Evolutionary conservation across 2,888 invertebrate genomes (phyloP), one percentile per base, ranked within the genome.

Genomic region (Rhyacophila evoluta): DNA sequence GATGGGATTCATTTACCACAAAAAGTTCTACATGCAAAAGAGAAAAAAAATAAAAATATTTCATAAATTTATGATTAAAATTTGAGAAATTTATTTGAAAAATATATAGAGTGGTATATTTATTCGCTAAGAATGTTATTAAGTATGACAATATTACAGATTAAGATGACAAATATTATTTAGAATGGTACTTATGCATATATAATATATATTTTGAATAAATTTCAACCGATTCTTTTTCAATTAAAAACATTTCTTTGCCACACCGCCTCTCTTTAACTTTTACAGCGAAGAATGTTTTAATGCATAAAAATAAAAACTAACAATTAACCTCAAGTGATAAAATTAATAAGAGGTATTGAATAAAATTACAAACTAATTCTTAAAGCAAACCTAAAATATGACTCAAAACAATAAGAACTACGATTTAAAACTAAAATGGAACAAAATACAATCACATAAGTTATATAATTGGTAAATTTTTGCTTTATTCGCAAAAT

Each of bases 401-500:
- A 75, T 75, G 75, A 75, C 75, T 75, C 70, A 70, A 38, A 75
- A 15, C 1, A 37, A n/a, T 70, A 75, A 38, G 11, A 33, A 37
- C 75, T 70, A 75, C 25, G 3, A 25, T 36, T 29, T 75, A 70
- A 37, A 70, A 38, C 75, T 75, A 75, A 38, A 19, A 70, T 75
- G 75, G 75, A 70, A 70, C 75, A 75, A 75, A 27, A 55, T 75
- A 36, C 36, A 75, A 75, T 75, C 75, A 75, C 75, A 75, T 70
- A 38, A n/a, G n/a, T n/a, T n/a, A 37, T 68, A 25, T 36, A 25
- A 74, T 36, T 74, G 37, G 36, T 38, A 68, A 68, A 74, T 74
- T 68, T 28, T n/a, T 41, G 39, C 41, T 37, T 41, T 19, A 29
- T 36, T 19, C 2, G 55, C 55, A 55, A 55, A 8, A 19, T 55